Percentiles rank a stretch among this genome's conserved stretches.
Evolutionary conservation across 2,888 invertebrate species (phyloP).

Genomic region (Ormia ochracea): DNA sequence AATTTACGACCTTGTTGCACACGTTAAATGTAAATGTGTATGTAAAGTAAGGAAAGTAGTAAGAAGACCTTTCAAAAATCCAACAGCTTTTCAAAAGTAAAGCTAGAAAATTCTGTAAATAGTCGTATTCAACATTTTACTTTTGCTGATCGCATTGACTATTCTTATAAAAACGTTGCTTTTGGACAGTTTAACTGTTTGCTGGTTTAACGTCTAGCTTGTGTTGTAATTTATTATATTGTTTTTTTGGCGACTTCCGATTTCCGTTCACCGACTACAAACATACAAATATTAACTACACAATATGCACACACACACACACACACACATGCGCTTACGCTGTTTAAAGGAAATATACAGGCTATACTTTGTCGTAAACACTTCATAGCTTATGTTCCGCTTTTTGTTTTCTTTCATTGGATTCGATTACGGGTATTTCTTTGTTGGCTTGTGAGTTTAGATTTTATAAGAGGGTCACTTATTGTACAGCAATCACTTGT

Average conservation of each 20-base stretch:
- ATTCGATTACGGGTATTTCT: background rate
- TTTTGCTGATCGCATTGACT: background rate
- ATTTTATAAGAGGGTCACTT: conserved; percentile 23
- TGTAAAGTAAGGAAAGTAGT: background rate
- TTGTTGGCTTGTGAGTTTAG: background rate
- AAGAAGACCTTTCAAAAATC: conserved; percentile 1
- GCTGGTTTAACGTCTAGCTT: conserved; percentile 44
- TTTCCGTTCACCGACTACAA: conserved; percentile 43
- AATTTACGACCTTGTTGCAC: conserved; percentile 65
- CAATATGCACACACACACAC: background rate
- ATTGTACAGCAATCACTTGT: conserved; percentile 18
- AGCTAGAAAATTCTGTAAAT: conserved; percentile 41
- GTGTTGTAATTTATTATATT: conserved; percentile 64
- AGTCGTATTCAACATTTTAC: background rate
- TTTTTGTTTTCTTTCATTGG: background rate
- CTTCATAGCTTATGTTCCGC: conserved; percentile 51
- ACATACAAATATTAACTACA: conserved; percentile 7
- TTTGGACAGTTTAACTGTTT: background rate
- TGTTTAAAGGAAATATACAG: conserved; percentile 13
- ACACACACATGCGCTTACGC: background rate
- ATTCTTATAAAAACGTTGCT: background rate
- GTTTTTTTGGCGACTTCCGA: conserved; percentile 66
- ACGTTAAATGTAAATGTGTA: conserved; percentile 58
- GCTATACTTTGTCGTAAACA: conserved; percentile 56
- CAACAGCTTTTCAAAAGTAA: background rate